phyloP scores from a whole-genome alignment of 2,888 invertebrate species.

The Phalera bucephala region DNA sequence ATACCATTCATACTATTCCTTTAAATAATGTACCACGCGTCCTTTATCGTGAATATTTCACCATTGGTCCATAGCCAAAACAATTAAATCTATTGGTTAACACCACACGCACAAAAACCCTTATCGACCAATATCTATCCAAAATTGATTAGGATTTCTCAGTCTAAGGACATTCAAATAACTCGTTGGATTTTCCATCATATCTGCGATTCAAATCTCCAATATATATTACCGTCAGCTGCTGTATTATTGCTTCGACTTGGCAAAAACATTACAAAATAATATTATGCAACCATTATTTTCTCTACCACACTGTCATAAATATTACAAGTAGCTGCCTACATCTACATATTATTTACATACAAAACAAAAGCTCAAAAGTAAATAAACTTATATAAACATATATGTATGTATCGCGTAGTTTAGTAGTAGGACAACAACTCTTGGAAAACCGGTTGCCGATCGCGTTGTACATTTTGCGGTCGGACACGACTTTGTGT shows the following conservation, averaged over 20 bases:
- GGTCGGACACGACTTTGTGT: conserved; percentile 9
- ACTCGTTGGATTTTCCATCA: too few relatives aligned
- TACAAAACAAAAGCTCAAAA: conserved; percentile 27
- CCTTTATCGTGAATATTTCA: too few relatives aligned
- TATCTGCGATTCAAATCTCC: too few relatives aligned
- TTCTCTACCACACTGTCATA: neutral
- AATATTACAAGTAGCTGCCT: neutral
- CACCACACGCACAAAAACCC: too few relatives aligned
- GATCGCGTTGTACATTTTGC: conserved; percentile 19
- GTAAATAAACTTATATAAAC: conserved; percentile 34
- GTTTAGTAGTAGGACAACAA: conserved; percentile 54
- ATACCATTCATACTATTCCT: too few relatives aligned
- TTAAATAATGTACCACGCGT: too few relatives aligned
- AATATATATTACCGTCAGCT: too few relatives aligned
- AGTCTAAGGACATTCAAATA: too few relatives aligned
- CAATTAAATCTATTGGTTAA: too few relatives aligned
- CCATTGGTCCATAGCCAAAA: too few relatives aligned
- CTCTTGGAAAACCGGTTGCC: conserved; percentile 51
- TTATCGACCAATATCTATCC: too few relatives aligned
- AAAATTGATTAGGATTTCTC: too few relatives aligned
- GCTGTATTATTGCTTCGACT: neutral
- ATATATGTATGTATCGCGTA: conserved; percentile 46
- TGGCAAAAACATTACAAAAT: neutral
- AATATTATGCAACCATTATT: neutral
- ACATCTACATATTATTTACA: conserved; percentile 17